Percentiles rank a stretch among this genome's conserved stretches.
phyloP scores from a whole-genome alignment of 2,888 invertebrate species.

The Acanthococcus lagerstroemiae region DNA sequence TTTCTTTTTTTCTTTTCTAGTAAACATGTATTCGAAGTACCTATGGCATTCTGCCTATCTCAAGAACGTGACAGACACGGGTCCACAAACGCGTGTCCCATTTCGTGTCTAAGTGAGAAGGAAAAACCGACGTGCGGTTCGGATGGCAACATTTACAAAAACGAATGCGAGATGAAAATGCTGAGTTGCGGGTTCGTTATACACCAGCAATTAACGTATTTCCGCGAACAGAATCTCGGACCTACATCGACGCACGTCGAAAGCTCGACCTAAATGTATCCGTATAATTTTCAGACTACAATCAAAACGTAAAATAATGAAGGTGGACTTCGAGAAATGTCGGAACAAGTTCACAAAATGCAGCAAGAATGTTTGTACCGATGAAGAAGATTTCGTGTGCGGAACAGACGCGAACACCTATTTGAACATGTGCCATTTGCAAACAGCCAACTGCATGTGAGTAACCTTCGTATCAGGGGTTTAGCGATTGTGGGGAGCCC shows the following conservation, averaged over 20 bases:
- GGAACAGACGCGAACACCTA: conserved; percentile 82
- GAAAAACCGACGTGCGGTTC: conserved; percentile 72
- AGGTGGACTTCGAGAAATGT: conserved; percentile 72
- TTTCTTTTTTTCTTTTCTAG: conserved; percentile 44
- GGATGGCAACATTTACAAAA: conserved; percentile 78
- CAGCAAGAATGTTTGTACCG: conserved; percentile 51
- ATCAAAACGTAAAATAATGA: conserved; percentile 52
- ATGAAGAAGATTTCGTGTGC: conserved; percentile 56
- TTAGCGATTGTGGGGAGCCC: too few relatives aligned
- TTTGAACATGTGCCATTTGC: conserved; percentile 69
- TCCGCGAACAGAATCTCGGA: conserved; percentile 13
- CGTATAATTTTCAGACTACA: conserved; percentile 38
- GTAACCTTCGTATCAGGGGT: too few relatives aligned
- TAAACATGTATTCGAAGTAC: conserved; percentile 85
- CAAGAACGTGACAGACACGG: conserved; percentile 59
- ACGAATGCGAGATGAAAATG: conserved; percentile 79
- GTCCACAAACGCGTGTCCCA: conserved; percentile 53
- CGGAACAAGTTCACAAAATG: conserved; percentile 63
- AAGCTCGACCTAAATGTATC: too few relatives aligned
- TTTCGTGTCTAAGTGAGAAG: conserved; percentile 60
- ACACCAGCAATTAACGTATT: background rate
- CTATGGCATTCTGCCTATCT: conserved; percentile 76
- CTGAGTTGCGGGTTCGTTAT: conserved; percentile 68
- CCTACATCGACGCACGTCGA: too few relatives aligned
- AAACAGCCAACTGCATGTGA: conserved; percentile 74